Conservation (phyloP, 2,113 vertebrate genomes). For the Oplegnathus fasciatus region DNA sequence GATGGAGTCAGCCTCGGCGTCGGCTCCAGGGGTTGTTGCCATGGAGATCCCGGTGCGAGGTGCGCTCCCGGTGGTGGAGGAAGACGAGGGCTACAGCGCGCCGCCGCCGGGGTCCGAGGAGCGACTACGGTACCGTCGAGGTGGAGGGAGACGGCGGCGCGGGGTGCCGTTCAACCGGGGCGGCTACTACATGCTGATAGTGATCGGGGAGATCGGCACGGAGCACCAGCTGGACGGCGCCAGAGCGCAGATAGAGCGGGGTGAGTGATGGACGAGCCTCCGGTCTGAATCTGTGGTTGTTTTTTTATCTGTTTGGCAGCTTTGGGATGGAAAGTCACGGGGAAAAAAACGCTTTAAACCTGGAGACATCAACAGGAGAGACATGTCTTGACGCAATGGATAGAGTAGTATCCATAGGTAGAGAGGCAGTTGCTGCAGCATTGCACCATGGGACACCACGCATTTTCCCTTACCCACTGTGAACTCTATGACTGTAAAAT, state of each 20-base stretch:
- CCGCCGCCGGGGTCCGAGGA: slow-evolving; percentile 70
- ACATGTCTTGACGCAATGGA: slow-evolving; percentile 62
- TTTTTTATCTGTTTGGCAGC: not conserved
- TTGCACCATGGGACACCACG: slow-evolving; percentile 70
- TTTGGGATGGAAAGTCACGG: not conserved
- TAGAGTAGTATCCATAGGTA: slow-evolving; percentile 29
- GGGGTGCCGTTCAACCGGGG: slow-evolving; percentile 77
- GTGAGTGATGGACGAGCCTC: slow-evolving; percentile 82
- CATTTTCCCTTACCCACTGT: slow-evolving; percentile 13
- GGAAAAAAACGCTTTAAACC: not conserved
- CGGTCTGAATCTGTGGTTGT: not conserved
- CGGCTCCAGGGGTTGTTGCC: slow-evolving; percentile 85
- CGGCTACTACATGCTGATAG: slow-evolving; percentile 89
- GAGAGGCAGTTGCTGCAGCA: slow-evolving; percentile 68
- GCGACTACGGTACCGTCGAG: slow-evolving; percentile 74
- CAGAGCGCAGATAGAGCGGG: slow-evolving; percentile 90
- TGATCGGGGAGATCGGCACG: slow-evolving; percentile 92
- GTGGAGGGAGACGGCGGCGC: slow-evolving; percentile 71
- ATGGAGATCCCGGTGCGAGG: slow-evolving; percentile 88
- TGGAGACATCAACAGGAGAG: not conserved
- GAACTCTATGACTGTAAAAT: not conserved
- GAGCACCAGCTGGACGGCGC: slow-evolving; percentile 90
- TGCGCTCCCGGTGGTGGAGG: slow-evolving; percentile 79
- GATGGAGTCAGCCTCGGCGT: slow-evolving; percentile 85
- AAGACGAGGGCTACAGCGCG: slow-evolving; percentile 76